These are phyloP conservation scores for Proctacanthus coquilletti DNA, from an alignment of 1,140 invertebrate genomes.

Conservation along the genomic window DNA sequence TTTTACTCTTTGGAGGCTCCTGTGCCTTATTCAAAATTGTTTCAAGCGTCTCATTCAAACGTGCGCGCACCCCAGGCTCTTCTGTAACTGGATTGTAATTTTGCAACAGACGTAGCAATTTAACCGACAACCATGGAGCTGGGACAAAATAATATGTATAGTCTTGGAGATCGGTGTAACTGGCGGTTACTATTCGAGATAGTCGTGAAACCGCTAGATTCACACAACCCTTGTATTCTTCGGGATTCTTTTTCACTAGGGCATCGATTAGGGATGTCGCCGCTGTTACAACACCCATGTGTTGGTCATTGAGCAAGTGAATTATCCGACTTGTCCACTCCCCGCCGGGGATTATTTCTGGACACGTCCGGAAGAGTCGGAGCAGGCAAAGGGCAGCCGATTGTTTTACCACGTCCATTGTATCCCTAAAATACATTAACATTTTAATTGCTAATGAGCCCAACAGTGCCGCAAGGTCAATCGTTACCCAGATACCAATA, in stretches of 20 bases:
- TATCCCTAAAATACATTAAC: slow-evolving; percentile 56
- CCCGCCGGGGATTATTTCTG: slow-evolving; percentile 89
- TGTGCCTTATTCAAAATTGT: slow-evolving; percentile 99
- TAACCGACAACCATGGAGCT: slow-evolving; percentile 98
- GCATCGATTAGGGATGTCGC: slow-evolving; percentile 97
- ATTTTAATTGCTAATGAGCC: slow-evolving; percentile 5
- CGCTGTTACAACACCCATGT: slow-evolving; percentile 97
- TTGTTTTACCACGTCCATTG: slow-evolving; percentile 99
- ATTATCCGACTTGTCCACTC: slow-evolving; percentile 99
- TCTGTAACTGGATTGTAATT: slow-evolving; percentile 95
- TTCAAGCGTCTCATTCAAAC: slow-evolving; percentile 95
- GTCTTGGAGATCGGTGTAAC: slow-evolving; percentile 96
- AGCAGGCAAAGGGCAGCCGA: slow-evolving; percentile 94
- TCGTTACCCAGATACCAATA: slow-evolving; percentile 86
- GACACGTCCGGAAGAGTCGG: slow-evolving; percentile 79
- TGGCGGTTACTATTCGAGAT: slow-evolving; percentile 92
- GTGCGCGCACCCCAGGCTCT: slow-evolving; percentile 85
- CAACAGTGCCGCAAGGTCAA: no score
- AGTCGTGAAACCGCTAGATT: slow-evolving; percentile 93
- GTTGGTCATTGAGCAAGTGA: slow-evolving; percentile 96
- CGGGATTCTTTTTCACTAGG: slow-evolving; percentile 94
- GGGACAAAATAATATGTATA: slow-evolving; percentile 99
- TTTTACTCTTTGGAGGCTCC: slow-evolving; percentile 99
- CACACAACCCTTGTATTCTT: slow-evolving; percentile 98
- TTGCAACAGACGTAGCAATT: slow-evolving; percentile 88